These are phyloP conservation scores for Cydia pomonella DNA, from an alignment of 1,140 invertebrate species.

Conservation along the genomic window DNA sequence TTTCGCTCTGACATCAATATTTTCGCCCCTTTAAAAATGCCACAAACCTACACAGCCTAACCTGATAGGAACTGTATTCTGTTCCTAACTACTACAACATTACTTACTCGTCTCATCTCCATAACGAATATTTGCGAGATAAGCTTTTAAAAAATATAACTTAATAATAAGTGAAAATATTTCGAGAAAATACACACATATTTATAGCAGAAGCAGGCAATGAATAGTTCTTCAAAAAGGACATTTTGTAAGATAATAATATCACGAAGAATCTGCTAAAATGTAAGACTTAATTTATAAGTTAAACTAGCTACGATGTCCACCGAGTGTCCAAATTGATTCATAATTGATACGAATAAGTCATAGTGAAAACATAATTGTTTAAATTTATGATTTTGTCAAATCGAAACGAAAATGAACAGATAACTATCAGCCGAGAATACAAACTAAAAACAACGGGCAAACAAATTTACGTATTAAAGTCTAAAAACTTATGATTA, in stretches of 20 bases:
- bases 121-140: neutral
- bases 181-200: neutral
- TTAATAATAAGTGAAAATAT: neutral
- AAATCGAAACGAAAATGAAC: slow-evolving; percentile 40
- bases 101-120: no score
- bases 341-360: neutral
- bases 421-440: slow-evolving; percentile 52
- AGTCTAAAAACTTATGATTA: slow-evolving; percentile 56
- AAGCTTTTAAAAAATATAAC: neutral
- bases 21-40: neutral
- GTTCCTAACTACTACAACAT: neutral
- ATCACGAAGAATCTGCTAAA: neutral
- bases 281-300: neutral
- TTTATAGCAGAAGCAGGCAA: neutral
- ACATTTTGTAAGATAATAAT: slow-evolving; percentile 9
- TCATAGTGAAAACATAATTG: slow-evolving; percentile 13
- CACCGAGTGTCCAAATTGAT: slow-evolving; percentile 24
- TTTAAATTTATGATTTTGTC: neutral
- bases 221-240: neutral
- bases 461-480: slow-evolving; percentile 51
- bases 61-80: neutral
- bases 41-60: neutral
- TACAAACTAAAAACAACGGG: slow-evolving; percentile 63
- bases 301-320: slow-evolving; percentile 42
- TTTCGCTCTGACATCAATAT: no score